Conservation (phyloP, 2,888 invertebrate genomes). For the Synergus gifuensis region DNA sequence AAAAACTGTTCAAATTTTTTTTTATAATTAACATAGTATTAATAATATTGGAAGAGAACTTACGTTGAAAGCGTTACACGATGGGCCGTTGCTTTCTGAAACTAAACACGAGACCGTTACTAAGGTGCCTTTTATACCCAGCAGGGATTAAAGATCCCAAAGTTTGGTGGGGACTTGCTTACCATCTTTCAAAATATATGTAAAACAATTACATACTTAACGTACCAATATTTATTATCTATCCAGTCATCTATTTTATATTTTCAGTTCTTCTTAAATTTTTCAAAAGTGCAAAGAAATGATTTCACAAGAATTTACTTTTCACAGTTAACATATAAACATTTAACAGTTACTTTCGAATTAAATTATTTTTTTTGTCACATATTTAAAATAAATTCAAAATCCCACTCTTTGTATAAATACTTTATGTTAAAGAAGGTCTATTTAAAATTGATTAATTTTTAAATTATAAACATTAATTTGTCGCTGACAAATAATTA, state of each 20-base stretch:
- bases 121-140: constrained; percentile 72
- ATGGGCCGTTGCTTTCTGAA: constrained; percentile 61
- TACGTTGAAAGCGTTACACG: constrained; percentile 46
- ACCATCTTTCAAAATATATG: constrained; percentile 14
- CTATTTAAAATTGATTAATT: no score
- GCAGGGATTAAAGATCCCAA: constrained; percentile 54
- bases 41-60: background rate
- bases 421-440: no score
- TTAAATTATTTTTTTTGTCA: no score
- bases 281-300: background rate
- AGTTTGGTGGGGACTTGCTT: constrained; percentile 46
- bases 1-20: background rate
- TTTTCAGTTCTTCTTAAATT: background rate
- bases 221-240: background rate
- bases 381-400: no score
- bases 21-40: background rate
- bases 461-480: no score
- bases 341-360: no score
- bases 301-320: no score
- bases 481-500: no score
- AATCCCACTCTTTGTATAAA: no score
- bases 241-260: background rate
- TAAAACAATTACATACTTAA: background rate
- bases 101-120: constrained; percentile 71
- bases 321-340: no score